Evolutionary conservation across 2,888 invertebrate genomes (phyloP).

Genomic region (Myathropa florea): DNA sequence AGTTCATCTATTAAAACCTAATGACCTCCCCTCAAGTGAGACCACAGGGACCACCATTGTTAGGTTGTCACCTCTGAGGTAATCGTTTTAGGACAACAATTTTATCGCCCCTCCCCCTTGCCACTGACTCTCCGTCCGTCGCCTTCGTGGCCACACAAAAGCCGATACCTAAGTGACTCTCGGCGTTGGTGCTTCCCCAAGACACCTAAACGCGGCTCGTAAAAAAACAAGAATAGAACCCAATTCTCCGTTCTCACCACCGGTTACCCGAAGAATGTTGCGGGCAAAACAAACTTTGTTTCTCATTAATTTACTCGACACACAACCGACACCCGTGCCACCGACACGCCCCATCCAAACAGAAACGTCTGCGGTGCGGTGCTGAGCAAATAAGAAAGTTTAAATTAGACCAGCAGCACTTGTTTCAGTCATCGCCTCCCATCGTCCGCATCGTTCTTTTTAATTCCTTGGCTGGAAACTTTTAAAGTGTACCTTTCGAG

Average conservation of each 20-base stretch:
- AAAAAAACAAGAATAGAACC: not conserved
- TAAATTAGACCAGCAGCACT: constrained; percentile 64
- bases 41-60: constrained; percentile 8
- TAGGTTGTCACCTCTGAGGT: constrained; percentile 11
- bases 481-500: constrained; percentile 8
- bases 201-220: constrained; percentile 4
- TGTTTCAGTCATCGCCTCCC: constrained; percentile 21
- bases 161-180: constrained; percentile 44
- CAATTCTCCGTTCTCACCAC: not conserved
- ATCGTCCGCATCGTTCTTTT: constrained; percentile 15
- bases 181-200: constrained; percentile 17
- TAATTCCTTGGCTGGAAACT: constrained; percentile 36
- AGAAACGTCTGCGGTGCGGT: not conserved
- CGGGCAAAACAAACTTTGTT: constrained; percentile 24
- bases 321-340: not conserved
- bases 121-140: not conserved
- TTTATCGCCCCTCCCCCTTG: constrained; percentile 22
- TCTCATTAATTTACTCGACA: constrained; percentile 30
- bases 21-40: not conserved
- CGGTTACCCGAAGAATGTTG: not conserved
- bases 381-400: constrained; percentile 57
- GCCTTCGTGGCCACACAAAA: constrained; percentile 4
- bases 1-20: constrained; percentile 8
- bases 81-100: constrained; percentile 49
- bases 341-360: not conserved